Conservation (phyloP, 2,797 vertebrate genomes). For the Acestrorhynchus altus region DNA sequence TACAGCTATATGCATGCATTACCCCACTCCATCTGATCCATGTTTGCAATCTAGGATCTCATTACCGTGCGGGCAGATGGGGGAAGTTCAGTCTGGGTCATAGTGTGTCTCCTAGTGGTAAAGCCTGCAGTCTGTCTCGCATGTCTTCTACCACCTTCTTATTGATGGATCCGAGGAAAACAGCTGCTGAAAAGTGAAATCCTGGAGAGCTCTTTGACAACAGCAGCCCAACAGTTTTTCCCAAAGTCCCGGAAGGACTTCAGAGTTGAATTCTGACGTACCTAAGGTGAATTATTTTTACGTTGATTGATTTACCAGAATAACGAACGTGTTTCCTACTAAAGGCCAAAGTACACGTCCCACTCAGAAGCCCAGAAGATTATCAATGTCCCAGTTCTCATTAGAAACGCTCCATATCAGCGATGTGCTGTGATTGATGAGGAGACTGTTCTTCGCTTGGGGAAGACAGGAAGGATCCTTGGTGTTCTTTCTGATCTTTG, state of each 20-base stretch:
- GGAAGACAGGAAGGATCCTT: slow-evolving; percentile 42
- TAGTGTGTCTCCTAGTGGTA: neutral
- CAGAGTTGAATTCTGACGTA: neutral
- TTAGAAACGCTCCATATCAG: slow-evolving; percentile 6
- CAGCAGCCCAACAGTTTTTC: neutral
- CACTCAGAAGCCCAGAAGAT: neutral
- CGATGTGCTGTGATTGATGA: slow-evolving; percentile 17
- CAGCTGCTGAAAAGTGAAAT: neutral
- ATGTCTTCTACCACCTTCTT: slow-evolving; percentile 1
- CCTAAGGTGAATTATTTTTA: slow-evolving; percentile 26
- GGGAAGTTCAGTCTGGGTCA: slow-evolving; percentile 21
- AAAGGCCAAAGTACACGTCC: neutral
- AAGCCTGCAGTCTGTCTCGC: neutral
- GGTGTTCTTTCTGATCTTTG: neutral
- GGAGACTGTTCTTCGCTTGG: neutral
- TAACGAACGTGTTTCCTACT: neutral
- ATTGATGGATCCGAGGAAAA: slow-evolving; percentile 1
- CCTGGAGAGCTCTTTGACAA: too few relatives aligned
- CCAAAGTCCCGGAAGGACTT: neutral
- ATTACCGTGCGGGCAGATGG: slow-evolving; percentile 10
- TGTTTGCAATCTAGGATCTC: slow-evolving; percentile 7
- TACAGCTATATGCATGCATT: neutral
- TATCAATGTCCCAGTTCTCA: neutral
- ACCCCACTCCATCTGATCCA: neutral
- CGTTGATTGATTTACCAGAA: slow-evolving; percentile 6